These are phyloP conservation scores for Synaphobranchus kaupii DNA, from an alignment of 2,797 vertebrate genomes.

Conservation along the genomic window DNA sequence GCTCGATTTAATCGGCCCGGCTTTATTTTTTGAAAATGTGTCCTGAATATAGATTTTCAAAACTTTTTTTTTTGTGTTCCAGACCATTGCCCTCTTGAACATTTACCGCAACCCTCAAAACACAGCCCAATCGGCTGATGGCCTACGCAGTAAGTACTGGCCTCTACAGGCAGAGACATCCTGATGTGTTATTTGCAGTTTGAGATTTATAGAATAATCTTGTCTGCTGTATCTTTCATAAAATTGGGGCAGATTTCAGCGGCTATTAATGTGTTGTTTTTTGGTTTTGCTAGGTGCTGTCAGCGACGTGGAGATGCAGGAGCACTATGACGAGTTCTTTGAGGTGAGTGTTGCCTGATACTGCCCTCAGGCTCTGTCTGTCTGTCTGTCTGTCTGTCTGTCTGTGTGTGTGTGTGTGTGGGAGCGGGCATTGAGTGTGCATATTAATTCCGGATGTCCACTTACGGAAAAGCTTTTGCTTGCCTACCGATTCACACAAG, in stretches of 20 bases:
- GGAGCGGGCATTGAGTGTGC: not conserved
- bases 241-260: too few species aligned
- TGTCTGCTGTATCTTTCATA: too few species aligned
- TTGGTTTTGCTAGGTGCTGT: slow-evolving; percentile 81
- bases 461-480: not conserved
- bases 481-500: not conserved
- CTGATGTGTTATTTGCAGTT: not conserved
- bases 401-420: not conserved
- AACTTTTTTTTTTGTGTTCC: slow-evolving; percentile 32
- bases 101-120: slow-evolving; percentile 88
- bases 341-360: slow-evolving; percentile 75
- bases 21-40: not conserved
- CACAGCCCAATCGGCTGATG: slow-evolving; percentile 86
- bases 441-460: not conserved
- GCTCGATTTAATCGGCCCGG: not conserved
- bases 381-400: not conserved
- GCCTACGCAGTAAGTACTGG: slow-evolving; percentile 81
- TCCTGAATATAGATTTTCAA: not conserved
- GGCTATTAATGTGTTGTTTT: not conserved
- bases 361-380: not conserved
- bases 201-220: too few species aligned
- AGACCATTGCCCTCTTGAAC: slow-evolving; percentile 87
- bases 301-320: slow-evolving; percentile 98
- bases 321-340: slow-evolving; percentile 98
- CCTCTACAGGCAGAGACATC: not conserved